phyloP scores from a whole-genome alignment of 2,113 vertebrate genomes.

The Addax nasomaculatus region DNA sequence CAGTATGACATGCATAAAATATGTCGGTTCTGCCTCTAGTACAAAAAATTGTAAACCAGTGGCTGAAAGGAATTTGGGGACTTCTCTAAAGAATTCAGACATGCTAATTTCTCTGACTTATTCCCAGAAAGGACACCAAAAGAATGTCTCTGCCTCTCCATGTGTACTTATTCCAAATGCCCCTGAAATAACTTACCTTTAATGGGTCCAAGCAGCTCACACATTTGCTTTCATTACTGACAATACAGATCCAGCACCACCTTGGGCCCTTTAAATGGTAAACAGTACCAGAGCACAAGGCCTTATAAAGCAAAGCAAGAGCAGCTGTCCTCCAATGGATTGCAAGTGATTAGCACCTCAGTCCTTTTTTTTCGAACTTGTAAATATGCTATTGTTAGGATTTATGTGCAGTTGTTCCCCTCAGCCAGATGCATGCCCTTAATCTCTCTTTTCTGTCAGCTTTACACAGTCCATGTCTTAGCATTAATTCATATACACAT shows the following conservation, averaged over 20 bases:
- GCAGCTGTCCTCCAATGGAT: not conserved
- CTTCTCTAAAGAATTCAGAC: slow-evolving; percentile 8
- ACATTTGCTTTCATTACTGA: slow-evolving; percentile 40
- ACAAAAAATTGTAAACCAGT: not conserved
- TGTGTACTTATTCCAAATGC: not conserved
- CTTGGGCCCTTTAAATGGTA: not conserved
- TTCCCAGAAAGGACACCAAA: not conserved
- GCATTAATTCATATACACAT: not conserved
- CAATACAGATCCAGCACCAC: not conserved
- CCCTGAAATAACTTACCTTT: slow-evolving; percentile 22
- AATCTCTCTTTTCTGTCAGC: not conserved
- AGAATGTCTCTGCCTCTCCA: not conserved
- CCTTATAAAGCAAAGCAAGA: not conserved
- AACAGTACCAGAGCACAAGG: not conserved
- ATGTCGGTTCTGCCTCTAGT: not conserved
- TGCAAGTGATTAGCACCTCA: not conserved
- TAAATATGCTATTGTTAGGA: not conserved
- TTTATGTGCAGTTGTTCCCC: not conserved
- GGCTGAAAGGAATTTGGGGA: not conserved
- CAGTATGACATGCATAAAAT: not conserved
- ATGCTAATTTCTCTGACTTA: slow-evolving; percentile 7
- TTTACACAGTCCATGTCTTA: not conserved
- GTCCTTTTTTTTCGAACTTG: not conserved
- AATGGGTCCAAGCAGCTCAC: not conserved
- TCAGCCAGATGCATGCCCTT: not conserved